phyloP scores from a whole-genome alignment of 2,113 vertebrate genomes.

The Spermophilus dauricus region DNA sequence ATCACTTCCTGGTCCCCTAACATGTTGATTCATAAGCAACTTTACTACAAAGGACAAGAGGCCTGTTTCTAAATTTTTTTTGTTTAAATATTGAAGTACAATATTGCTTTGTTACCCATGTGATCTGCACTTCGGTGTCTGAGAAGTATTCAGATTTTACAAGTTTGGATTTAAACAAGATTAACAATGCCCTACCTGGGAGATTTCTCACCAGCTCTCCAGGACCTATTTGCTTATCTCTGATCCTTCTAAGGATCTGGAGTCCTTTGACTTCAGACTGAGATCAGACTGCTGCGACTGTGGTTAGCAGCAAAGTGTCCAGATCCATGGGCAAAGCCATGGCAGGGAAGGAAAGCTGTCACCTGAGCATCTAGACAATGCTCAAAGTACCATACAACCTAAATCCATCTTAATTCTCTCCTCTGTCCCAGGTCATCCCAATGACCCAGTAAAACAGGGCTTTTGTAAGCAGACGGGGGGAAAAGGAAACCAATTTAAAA shows the following conservation, averaged over 20 bases:
- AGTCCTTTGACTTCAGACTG: neutral
- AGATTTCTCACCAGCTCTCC: neutral
- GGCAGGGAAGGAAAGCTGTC: neutral
- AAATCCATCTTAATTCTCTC: neutral
- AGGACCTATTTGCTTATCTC: neutral
- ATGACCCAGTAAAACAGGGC: neutral
- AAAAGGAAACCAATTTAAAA: neutral
- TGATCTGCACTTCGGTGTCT: neutral
- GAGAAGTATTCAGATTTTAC: neutral
- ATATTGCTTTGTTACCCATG: neutral
- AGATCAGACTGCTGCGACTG: neutral
- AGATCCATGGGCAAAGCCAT: neutral
- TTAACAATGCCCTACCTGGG: neutral
- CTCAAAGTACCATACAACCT: neutral
- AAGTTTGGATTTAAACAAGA: neutral
- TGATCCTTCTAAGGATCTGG: neutral
- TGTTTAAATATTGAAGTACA: neutral
- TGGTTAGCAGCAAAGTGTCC: neutral
- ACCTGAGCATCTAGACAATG: neutral
- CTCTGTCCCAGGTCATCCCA: neutral
- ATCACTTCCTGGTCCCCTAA: neutral
- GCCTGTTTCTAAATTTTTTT: neutral
- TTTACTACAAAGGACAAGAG: neutral
- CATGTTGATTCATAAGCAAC: neutral
- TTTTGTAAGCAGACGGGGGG: neutral